Percentiles rank a stretch among this genome's conserved stretches.
Evolutionary conservation across 2,888 invertebrate genomes (phyloP).

Genomic region (Schizotus pectinicornis): DNA sequence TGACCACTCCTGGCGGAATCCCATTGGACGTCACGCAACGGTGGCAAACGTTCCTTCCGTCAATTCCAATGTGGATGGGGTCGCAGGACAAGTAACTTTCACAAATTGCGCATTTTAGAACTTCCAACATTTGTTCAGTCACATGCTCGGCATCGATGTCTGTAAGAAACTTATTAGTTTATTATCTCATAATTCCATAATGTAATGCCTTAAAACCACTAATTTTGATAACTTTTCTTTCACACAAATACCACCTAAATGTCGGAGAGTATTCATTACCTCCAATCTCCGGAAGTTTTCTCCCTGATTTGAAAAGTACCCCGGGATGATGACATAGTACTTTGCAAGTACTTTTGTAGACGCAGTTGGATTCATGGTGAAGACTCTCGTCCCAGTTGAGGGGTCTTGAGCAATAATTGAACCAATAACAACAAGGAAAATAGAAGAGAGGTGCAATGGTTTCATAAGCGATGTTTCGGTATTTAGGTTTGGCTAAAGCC

Average conservation of each 20-base stretch:
- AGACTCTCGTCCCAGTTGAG: slow-evolving; percentile 49
- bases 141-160: slow-evolving; percentile 44
- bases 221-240: no score
- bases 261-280: no score
- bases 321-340: slow-evolving; percentile 46
- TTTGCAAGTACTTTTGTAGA: slow-evolving; percentile 43
- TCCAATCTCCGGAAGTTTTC: slow-evolving; percentile 40
- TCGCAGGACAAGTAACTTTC: slow-evolving; percentile 49
- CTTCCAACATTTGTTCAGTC: slow-evolving; percentile 45
- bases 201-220: no score
- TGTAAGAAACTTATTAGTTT: slow-evolving; percentile 33
- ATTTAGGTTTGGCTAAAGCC: slow-evolving; percentile 38
- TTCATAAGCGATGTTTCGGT: slow-evolving; percentile 50
- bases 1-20: slow-evolving; percentile 34
- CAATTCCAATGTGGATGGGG: slow-evolving; percentile 47
- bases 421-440: slow-evolving; percentile 53
- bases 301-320: slow-evolving; percentile 42
- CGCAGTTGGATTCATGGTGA: slow-evolving; percentile 51
- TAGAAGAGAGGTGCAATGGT: slow-evolving; percentile 50
- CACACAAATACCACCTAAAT: no score
- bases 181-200: slow-evolving; percentile 9
- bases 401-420: slow-evolving; percentile 46
- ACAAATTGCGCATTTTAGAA: slow-evolving; percentile 50
- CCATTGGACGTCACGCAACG: slow-evolving; percentile 49
- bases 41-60: slow-evolving; percentile 52